Conservation (phyloP, 1,140 invertebrate genomes). For the Calosoma granatense region DNA sequence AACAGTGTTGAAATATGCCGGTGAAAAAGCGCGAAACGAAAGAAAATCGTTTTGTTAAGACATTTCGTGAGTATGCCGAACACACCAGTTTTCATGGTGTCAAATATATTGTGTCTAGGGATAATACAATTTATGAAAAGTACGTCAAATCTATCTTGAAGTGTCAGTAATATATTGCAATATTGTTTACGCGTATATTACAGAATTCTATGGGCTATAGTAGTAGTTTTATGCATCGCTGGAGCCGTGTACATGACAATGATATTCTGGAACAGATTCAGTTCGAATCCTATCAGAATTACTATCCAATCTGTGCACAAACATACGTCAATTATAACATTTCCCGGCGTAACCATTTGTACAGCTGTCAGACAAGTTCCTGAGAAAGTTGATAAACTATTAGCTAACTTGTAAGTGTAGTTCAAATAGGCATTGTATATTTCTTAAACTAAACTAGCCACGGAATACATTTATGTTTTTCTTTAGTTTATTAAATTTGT, state of each 20-base stretch:
- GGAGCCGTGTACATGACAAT: conserved; percentile 24
- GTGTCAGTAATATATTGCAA: background rate
- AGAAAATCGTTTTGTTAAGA: conserved; percentile 12
- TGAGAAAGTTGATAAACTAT: conserved; percentile 19
- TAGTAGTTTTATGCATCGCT: conserved; percentile 19
- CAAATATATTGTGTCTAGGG: conserved; percentile 23
- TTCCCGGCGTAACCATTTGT: conserved; percentile 30
- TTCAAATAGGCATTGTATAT: background rate
- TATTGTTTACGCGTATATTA: conserved; percentile 7
- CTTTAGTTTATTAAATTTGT: conserved; percentile 1
- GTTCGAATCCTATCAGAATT: conserved; percentile 24
- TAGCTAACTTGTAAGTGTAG: conserved; percentile 18
- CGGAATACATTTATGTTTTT: conserved; percentile 4
- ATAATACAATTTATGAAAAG: conserved; percentile 21
- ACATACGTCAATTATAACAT: conserved; percentile 23
- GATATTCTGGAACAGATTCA: conserved; percentile 24
- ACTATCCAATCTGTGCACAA: conserved; percentile 24
- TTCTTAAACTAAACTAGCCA: background rate
- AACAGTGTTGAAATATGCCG: no score
- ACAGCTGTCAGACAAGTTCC: conserved; percentile 24
- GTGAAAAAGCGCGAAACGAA: background rate
- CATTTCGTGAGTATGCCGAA: conserved; percentile 24
- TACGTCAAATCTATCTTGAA: conserved; percentile 14
- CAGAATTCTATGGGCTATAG: conserved; percentile 26
- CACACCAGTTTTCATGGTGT: conserved; percentile 28